phyloP scores from a whole-genome alignment of 1,140 invertebrate species.

The Kradibia gibbosae region DNA sequence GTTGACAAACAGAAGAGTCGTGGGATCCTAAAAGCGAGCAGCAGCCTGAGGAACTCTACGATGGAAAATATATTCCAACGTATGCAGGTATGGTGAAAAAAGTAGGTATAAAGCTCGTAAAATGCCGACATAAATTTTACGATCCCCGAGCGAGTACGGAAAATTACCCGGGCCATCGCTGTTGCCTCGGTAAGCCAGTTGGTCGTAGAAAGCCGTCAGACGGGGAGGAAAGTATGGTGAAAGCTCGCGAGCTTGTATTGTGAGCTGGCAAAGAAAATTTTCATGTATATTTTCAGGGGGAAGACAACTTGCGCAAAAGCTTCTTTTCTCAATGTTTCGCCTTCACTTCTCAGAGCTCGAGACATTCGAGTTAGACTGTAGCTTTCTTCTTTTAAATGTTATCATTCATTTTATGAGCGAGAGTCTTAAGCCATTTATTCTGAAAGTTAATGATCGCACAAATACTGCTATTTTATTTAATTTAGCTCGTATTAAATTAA shows the following conservation, averaged over 20 bases:
- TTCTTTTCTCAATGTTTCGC: constrained; percentile 14
- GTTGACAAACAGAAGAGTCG: neutral
- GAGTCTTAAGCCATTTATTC: neutral
- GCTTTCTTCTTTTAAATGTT: constrained; percentile 27
- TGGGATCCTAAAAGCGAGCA: neutral
- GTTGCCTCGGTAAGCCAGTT: constrained; percentile 50
- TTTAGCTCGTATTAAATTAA: constrained; percentile 10
- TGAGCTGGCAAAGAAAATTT: constrained; percentile 22
- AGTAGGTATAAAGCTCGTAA: constrained; percentile 55
- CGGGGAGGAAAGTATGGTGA: neutral
- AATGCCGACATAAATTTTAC: constrained; percentile 61
- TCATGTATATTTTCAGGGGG: constrained; percentile 46
- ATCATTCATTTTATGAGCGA: constrained; percentile 41
- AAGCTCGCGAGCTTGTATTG: neutral
- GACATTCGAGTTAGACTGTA: neutral
- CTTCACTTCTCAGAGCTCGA: neutral
- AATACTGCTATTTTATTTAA: constrained; percentile 38
- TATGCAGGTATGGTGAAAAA: constrained; percentile 32
- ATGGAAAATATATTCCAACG: neutral
- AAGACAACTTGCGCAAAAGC: constrained; percentile 27
- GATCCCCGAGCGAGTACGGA: constrained; percentile 53
- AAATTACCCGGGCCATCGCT: constrained; percentile 54
- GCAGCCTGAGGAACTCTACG: neutral
- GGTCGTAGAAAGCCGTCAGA: neutral
- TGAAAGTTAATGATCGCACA: constrained; percentile 38